These are phyloP conservation scores for Malachius bipustulatus DNA, from an alignment of 2,888 invertebrate genomes.

Conservation along the genomic window DNA sequence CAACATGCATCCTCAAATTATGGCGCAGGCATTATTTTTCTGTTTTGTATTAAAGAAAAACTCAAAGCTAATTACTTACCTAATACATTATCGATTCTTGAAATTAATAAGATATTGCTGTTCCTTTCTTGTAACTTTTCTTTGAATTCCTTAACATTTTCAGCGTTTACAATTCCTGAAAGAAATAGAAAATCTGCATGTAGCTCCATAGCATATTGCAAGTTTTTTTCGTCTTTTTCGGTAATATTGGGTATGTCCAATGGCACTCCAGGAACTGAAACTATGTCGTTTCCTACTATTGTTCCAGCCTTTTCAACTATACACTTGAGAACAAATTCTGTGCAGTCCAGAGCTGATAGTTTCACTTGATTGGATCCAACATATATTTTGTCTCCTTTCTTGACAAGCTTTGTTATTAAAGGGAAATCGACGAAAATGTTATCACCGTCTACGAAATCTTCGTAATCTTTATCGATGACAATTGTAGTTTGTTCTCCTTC, in stretches of 20 bases:
- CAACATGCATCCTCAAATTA: no score
- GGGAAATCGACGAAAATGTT: constrained; percentile 45
- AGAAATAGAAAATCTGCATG: constrained; percentile 68
- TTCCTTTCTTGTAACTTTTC: constrained; percentile 45
- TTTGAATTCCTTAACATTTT: constrained; percentile 48
- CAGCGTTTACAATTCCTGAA: constrained; percentile 61
- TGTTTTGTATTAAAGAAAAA: no score
- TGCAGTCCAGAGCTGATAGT: constrained; percentile 54
- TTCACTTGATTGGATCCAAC: constrained; percentile 63
- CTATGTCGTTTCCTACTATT: constrained; percentile 41
- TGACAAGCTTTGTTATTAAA: constrained; percentile 39
- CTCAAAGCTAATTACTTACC: no score
- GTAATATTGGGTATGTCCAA: constrained; percentile 35
- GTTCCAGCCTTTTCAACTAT: constrained; percentile 42
- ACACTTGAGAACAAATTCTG: constrained; percentile 36
- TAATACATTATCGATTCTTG: constrained; percentile 70
- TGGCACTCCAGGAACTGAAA: constrained; percentile 42
- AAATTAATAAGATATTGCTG: constrained; percentile 44
- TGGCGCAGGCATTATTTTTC: no score
- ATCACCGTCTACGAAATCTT: constrained; percentile 42
- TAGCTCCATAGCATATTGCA: constrained; percentile 52
- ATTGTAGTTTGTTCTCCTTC: constrained; percentile 37
- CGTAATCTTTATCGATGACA: constrained; percentile 42
- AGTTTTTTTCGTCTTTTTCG: constrained; percentile 38
- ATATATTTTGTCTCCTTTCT: constrained; percentile 39